Evolutionary conservation across 2,888 invertebrate species (phyloP), one percentile per base, ranked within the genome.

Genomic region (Microctonus brassicae): DNA sequence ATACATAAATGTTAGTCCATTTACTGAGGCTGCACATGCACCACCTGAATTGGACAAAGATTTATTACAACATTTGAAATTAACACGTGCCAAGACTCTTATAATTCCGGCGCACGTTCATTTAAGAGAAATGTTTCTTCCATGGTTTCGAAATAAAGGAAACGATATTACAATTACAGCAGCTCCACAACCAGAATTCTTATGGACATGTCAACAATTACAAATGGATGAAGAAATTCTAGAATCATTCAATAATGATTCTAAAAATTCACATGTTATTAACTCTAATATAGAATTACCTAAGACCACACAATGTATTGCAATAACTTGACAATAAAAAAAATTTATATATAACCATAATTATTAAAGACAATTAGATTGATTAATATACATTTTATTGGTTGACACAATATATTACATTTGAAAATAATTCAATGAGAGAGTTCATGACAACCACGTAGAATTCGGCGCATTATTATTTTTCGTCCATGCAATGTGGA

Each of bases 391-490:
- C n/a, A 47, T 68, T 47, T 52, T 69, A 5, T 29, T 29, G 3
- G 29, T 29, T 5, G 17, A 26, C 60, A 26, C 60, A 24, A 10
- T 13, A 58, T 36, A 13, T 57, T 52, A 9, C 62, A 68, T 22
- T 17, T 47, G 5, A 17, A 0, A 7, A 57, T 47, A 29, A 67
- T 75, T 88, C 89, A 95, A 88, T 95, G 95, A 13, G 91, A 89
- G 34, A 94, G 86, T 11, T 92, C 91, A 87, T 90, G 90, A 88
- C 91, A 89, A 72, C 95, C 95, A 88, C 94, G 94, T 1, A 95
- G 88, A 76, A 95, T 90, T 77, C 94, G 90, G 79, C 93, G 90
- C 94, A 95, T 94, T 13, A 95, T 87, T 29, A 93, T 86, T 82
- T 89, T 90, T n/a, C 94, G 90, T 3, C 95, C 95, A 57, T 83